phyloP scores from a whole-genome alignment of 2,888 invertebrate species.

The Epicampocera succincta region DNA sequence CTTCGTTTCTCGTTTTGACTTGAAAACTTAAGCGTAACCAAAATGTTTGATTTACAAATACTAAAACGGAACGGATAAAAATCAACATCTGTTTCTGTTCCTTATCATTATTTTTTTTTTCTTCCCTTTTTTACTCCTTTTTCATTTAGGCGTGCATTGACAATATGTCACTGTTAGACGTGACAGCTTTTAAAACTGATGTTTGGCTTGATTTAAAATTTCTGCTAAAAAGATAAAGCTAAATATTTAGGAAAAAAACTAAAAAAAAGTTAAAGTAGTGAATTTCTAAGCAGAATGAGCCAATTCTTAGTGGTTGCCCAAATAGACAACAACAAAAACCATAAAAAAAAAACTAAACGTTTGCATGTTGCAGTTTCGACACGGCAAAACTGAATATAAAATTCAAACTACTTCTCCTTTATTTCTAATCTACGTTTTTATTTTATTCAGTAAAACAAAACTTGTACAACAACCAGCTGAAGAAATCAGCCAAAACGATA shows the following conservation, averaged over 20 bases:
- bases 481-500: no score
- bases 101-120: not conserved
- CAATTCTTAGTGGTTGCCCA: conserved; percentile 1
- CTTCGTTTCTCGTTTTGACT: not conserved
- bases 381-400: conserved; percentile 52
- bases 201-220: conserved; percentile 10
- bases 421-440: not conserved
- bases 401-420: conserved; percentile 47
- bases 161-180: conserved; percentile 55
- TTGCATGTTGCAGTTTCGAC: conserved; percentile 64
- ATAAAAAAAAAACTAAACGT: conserved; percentile 8
- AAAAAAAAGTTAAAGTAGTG: conserved; percentile 9
- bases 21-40: conserved; percentile 24
- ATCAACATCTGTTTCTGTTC: conserved; percentile 45
- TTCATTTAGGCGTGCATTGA: conserved; percentile 37
- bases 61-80: conserved; percentile 4
- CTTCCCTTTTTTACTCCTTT: not conserved
- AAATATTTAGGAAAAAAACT: not conserved
- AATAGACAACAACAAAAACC: not conserved
- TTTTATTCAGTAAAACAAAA: not conserved
- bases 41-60: not conserved
- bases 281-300: conserved; percentile 2
- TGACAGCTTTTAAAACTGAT: conserved; percentile 52
- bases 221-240: not conserved
- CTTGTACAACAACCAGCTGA: not conserved